Percentiles rank a stretch among this genome's conserved stretches.
Conservation (phyloP, 92 coral and sea anemone genomes). For the Paragorgia papillata region DNA sequence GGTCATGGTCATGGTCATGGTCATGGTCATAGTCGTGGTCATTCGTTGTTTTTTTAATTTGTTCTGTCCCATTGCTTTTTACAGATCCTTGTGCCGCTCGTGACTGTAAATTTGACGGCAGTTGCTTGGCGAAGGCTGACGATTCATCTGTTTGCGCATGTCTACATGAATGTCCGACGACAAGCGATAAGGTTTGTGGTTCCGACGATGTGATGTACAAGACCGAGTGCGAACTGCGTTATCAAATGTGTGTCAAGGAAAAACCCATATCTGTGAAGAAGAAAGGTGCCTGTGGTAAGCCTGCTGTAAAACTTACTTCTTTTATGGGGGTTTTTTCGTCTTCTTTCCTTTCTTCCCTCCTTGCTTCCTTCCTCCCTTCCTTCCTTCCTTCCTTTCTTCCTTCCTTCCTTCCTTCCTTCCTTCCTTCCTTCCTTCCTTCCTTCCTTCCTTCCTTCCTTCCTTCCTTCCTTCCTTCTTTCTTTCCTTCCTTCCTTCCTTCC, state of each 20-base stretch:
- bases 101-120: conserved; percentile 68
- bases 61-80: not conserved
- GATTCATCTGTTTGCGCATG: conserved; percentile 77
- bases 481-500: conserved; percentile 16
- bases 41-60: too few relatives aligned
- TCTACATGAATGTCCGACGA: conserved; percentile 63
- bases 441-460: conserved; percentile 17
- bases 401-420: conserved; percentile 13
- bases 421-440: conserved; percentile 4
- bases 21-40: too few relatives aligned
- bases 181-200: conserved; percentile 74
- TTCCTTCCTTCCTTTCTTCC: conserved; percentile 6
- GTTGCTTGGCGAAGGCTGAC: conserved; percentile 64
- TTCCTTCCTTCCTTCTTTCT: not conserved
- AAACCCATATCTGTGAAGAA: conserved; percentile 51
- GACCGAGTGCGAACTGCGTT: conserved; percentile 74
- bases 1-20: too few relatives aligned
- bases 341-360: not conserved
- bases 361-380: not conserved
- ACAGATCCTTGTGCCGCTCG: conserved; percentile 73
- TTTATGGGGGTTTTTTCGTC: not conserved
- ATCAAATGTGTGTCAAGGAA: conserved; percentile 63
- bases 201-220: conserved; percentile 69
- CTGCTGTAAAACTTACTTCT: not conserved
- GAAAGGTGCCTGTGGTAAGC: conserved; percentile 79